A percentile compares a stretch with the other conserved stretches of the same genome.
Conservation (phyloP, 2,113 vertebrate genomes). For the Ciconia stormi region DNA sequence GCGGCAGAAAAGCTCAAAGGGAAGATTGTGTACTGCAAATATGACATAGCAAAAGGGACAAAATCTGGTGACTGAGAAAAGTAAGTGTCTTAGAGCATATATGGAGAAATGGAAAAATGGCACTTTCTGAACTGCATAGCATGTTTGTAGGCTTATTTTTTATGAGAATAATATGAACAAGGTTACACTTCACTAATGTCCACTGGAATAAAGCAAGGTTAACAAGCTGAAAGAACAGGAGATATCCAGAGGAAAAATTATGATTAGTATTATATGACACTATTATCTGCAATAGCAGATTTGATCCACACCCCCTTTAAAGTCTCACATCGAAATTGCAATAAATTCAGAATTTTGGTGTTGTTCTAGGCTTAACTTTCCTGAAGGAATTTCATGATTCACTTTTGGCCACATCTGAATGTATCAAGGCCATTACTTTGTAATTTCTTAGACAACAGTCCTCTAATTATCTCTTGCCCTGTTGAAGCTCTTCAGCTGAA, state of each 20-base stretch:
- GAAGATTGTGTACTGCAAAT: neutral
- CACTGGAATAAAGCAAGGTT: neutral
- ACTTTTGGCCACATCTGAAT: neutral
- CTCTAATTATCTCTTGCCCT: neutral
- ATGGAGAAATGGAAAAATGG: neutral
- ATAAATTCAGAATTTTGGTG: neutral
- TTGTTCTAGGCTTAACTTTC: neutral
- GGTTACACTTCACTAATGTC: neutral
- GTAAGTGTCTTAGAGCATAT: neutral
- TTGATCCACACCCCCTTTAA: neutral
- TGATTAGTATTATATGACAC: neutral
- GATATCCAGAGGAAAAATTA: neutral
- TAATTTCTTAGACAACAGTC: neutral
- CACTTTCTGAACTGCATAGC: neutral
- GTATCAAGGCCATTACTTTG: neutral
- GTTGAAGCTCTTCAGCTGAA: neutral
- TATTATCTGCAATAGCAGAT: neutral
- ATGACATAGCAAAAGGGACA: neutral
- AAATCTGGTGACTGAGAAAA: neutral
- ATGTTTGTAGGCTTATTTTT: neutral
- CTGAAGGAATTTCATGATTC: neutral
- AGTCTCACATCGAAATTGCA: neutral
- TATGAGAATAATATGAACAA: neutral
- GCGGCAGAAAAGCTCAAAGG: neutral
- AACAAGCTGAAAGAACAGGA: neutral